Evolutionary conservation across 1,140 invertebrate genomes (phyloP).

Genomic region (Marisa cornuarietis): DNA sequence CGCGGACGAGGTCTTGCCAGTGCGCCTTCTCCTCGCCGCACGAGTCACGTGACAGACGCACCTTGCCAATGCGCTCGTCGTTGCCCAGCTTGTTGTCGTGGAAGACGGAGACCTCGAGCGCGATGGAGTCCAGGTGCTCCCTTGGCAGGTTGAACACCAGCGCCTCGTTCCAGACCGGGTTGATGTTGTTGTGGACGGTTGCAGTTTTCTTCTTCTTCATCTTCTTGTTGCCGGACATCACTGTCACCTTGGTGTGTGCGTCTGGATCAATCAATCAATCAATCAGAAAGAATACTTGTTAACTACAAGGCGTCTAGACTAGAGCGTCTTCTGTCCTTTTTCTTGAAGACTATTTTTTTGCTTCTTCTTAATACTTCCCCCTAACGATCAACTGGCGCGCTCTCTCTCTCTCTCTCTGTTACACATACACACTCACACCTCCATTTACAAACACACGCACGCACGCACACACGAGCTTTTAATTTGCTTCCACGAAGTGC

Average conservation of each 20-base stretch:
- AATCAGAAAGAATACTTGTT: not conserved
- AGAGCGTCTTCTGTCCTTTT: too few species aligned
- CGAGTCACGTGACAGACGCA: slow-evolving; percentile 48
- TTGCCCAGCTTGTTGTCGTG: slow-evolving; percentile 63
- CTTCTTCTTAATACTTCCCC: too few species aligned
- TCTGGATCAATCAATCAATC: slow-evolving; percentile 66
- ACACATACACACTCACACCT: not conserved
- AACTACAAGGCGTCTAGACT: too few species aligned
- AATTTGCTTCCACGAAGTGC: too few species aligned
- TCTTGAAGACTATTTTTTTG: too few species aligned
- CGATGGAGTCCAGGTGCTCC: slow-evolving; percentile 48
- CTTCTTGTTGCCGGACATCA: slow-evolving; percentile 71
- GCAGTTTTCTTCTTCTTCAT: slow-evolving; percentile 62
- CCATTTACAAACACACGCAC: too few species aligned
- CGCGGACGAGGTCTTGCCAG: slow-evolving; percentile 54
- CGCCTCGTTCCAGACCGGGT: slow-evolving; percentile 60
- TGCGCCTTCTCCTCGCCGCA: slow-evolving; percentile 53
- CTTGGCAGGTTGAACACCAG: slow-evolving; percentile 62
- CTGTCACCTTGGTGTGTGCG: slow-evolving; percentile 58
- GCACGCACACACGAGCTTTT: not conserved
- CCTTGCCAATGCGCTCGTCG: slow-evolving; percentile 56
- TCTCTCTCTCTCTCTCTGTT: too few species aligned
- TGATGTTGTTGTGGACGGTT: slow-evolving; percentile 44
- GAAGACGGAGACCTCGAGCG: slow-evolving; percentile 53
- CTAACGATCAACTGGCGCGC: too few species aligned